Evolutionary conservation across 2,888 invertebrate genomes (phyloP), one percentile per base, ranked within the genome.

Genomic region (Netelia virgata): DNA sequence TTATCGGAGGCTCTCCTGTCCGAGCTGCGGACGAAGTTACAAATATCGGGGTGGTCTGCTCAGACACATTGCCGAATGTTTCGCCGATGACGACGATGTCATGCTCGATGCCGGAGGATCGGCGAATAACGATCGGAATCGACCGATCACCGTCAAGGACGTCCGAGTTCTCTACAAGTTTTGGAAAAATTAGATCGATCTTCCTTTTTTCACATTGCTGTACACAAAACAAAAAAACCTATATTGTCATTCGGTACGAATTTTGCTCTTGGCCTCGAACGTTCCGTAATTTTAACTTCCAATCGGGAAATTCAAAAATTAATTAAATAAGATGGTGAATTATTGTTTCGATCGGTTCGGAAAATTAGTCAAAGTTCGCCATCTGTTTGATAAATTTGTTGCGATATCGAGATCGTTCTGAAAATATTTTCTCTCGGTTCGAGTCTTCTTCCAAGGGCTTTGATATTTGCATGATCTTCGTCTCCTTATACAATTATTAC

Each of bases 31-130:
- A 72, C 92, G 92, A 86, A 93, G 91, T 88, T 94, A 93, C 92
- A 93, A 93, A 88, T 93, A 93, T 90, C 92, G 93, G 61, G 92
- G 93, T 72, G 93, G 93, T 87, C 88, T 94, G 81, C 90, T 92
- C 68, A 89, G 93, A 84, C 94, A 94, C 91, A 88, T 93, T 81
- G 90, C 91, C 72, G 93, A 93, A 74, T 93, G 93, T 89, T 89
- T 92, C 83, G 89, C 90, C 83, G 91, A 91, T 76, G 90, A 87
- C 74, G 91, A 91, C 68, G 81, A 85, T 9, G 28, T 57, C 16
- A 14, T 64, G 9, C 64, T 72, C 74, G 82, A 75, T 20, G 47
- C 89, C 85, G 68, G 88, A 88, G 63, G 70, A 82, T 36, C 86
- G 36, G 11, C 72, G 5, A 86, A 82, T 64, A 66, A 53, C 11